phyloP scores from a whole-genome alignment of 2,888 invertebrate genomes.

The Laothoe populi region DNA sequence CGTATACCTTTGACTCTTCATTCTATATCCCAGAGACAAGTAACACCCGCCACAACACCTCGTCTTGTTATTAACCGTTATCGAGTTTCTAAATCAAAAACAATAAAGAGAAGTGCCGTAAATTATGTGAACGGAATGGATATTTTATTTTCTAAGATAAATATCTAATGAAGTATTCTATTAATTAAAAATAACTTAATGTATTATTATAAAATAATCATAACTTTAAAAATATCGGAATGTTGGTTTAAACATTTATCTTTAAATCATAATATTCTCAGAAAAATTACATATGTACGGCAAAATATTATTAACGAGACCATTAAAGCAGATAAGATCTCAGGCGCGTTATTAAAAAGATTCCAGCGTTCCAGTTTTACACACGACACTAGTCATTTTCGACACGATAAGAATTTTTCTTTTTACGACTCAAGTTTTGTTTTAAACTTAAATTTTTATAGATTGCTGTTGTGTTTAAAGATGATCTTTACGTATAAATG shows the following conservation, averaged over 20 bases:
- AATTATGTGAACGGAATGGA: constrained; percentile 19
- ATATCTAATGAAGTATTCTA: constrained; percentile 43
- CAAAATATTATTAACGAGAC: constrained; percentile 28
- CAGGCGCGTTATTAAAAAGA: constrained; percentile 19
- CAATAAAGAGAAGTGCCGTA: constrained; percentile 21
- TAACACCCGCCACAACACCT: constrained; percentile 6
- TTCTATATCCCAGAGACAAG: neutral
- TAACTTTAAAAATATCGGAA: constrained; percentile 40
- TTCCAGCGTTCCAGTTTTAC: constrained; percentile 25
- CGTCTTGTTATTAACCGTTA: constrained; percentile 17
- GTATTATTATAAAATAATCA: constrained; percentile 43
- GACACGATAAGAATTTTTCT: constrained; percentile 12
- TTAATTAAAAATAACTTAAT: constrained; percentile 47
- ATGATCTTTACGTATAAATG: neutral
- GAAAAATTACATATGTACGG: constrained; percentile 29
- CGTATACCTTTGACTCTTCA: constrained; percentile 11
- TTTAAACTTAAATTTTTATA: neutral
- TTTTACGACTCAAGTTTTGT: constrained; percentile 13
- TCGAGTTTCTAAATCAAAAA: constrained; percentile 14
- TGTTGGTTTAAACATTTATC: constrained; percentile 36
- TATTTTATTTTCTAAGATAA: constrained; percentile 25
- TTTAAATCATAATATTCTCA: constrained; percentile 38
- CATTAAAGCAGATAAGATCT: constrained; percentile 26
- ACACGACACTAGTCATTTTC: constrained; percentile 20
- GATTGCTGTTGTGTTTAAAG: neutral